phyloP scores from a whole-genome alignment of 2,113 vertebrate species.

The Aegithalos caudatus region DNA sequence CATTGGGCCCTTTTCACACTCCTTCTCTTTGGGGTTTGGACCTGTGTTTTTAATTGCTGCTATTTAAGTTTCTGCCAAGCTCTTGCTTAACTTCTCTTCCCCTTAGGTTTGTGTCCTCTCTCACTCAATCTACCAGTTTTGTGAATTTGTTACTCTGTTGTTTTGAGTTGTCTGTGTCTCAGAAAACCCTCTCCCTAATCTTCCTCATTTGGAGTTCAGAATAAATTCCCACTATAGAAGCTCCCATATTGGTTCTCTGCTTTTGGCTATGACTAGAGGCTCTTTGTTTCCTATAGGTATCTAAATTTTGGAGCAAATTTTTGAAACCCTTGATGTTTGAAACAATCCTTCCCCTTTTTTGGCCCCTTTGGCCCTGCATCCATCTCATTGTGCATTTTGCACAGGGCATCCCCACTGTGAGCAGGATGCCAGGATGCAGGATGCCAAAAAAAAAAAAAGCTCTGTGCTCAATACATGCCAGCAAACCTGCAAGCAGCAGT shows the following conservation, averaged over 20 bases:
- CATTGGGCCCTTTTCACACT: not conserved
- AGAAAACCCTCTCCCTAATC: not conserved
- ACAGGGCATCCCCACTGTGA: not conserved
- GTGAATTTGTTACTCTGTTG: not conserved
- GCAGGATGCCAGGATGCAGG: not conserved
- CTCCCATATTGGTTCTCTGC: not conserved
- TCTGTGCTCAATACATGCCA: not conserved
- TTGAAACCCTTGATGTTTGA: not conserved
- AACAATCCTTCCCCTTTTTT: not conserved
- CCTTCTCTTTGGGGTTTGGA: not conserved
- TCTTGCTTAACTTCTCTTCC: not conserved
- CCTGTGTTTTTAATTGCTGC: not conserved
- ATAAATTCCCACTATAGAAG: not conserved
- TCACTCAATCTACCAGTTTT: not conserved
- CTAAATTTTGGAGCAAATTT: not conserved
- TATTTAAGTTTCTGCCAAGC: not conserved
- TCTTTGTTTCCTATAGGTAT: not conserved
- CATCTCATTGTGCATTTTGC: not conserved
- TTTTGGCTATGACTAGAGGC: not conserved
- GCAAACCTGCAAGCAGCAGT: constrained; percentile 21
- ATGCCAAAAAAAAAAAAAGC: too few relatives aligned
- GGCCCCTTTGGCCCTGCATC: not conserved
- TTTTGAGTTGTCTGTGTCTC: not conserved
- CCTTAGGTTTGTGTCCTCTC: not conserved
- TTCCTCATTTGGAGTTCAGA: not conserved